Evolutionary conservation across 2,888 invertebrate species (phyloP), one percentile per base, ranked within the genome.

Genomic region (Drosophila austrosaltans): DNA sequence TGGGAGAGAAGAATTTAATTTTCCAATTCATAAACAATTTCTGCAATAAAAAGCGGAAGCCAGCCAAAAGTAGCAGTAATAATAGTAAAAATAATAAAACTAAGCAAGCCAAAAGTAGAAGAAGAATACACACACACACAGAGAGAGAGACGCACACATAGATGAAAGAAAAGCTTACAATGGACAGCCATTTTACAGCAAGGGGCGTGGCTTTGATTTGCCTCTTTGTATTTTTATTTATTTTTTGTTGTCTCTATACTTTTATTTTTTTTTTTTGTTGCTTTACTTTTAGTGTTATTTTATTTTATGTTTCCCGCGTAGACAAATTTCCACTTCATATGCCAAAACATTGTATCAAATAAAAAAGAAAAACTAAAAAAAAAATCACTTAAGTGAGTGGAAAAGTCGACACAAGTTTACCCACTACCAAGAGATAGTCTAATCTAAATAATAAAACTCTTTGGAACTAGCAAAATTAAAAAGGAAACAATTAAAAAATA

Each of bases 21-120:
- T 82, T 82, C 88, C 86, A 82, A 82, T 82, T 88, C 82, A 88
- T 82, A 82, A 82, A 86, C 82, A 82, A 88, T 86, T 82, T 79
- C 36, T 53, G 88, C 73, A 79, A 85, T 85, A 85, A 87, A 87
- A 79, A 70, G 48, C 48, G 75, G 77, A 56, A 65, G 42, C 60
- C 74, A 83, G 48, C 59, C 71, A 60, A 71, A 61, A 84, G 82
- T 72, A 75, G 72, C 78, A 68, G 82, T 69, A 81, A 81, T 82
- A 82, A 81, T 78, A 84, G 79, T 76, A 75, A 78, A 72, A 87
- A 67, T 63, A 73, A 77, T 73, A 75, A 69, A 73, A 78, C 63
- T 58, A 59, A 48, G 64, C 63, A 44, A 63, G 57, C 57, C 57
- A 73, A 30, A 40, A 32, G 36, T 36, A 8, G 22, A 63, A 16